Conservation (phyloP, 1,140 invertebrate species). For the Drosophila nigromelanica region DNA sequence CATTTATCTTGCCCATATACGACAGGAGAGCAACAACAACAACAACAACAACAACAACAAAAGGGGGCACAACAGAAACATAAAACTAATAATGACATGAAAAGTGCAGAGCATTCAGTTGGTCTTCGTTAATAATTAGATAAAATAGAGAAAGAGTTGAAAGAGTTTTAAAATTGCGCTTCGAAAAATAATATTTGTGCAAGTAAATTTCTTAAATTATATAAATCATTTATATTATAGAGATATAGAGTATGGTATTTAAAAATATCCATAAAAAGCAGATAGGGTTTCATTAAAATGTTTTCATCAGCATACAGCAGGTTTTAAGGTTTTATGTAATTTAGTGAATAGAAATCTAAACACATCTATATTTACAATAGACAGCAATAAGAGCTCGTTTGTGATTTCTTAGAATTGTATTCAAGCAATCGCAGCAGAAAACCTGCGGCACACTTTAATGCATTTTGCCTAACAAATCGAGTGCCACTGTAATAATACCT, state of each 20-base stretch:
- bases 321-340: too few species aligned
- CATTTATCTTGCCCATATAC: slow-evolving; percentile 78
- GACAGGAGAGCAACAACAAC: slow-evolving; percentile 22
- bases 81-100: slow-evolving; percentile 38
- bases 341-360: too few species aligned
- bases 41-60: slow-evolving; percentile 10
- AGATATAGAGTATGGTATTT: too few species aligned
- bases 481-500: slow-evolving; percentile 24
- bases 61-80: slow-evolving; percentile 7
- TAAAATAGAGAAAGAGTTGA: too few species aligned
- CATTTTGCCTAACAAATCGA: slow-evolving; percentile 9
- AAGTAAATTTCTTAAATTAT: too few species aligned
- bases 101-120: slow-evolving; percentile 29
- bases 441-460: slow-evolving; percentile 12
- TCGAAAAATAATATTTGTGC: too few species aligned
- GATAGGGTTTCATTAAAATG: too few species aligned
- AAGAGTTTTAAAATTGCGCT: too few species aligned
- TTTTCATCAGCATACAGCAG: too few species aligned
- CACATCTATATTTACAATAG: too few species aligned
- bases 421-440: neutral
- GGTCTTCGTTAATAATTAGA: neutral
- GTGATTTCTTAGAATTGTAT: neutral
- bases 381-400: neutral
- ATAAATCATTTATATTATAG: too few species aligned
- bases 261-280: too few species aligned